phyloP scores from a whole-genome alignment of 1,140 invertebrate genomes.

The Drosophila albomicans region DNA sequence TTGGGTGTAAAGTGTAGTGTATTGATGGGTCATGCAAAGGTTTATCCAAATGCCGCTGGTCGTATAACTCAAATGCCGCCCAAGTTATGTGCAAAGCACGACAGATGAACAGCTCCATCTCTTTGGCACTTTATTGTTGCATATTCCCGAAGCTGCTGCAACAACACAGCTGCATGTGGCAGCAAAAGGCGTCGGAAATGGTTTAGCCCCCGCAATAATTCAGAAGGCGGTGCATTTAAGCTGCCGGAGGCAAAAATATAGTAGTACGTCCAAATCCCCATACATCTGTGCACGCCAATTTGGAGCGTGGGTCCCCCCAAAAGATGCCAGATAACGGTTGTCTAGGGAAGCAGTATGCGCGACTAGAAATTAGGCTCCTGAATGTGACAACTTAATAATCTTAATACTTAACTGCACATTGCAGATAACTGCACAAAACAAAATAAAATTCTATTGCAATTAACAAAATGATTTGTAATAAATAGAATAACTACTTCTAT shows the following conservation, averaged over 20 bases:
- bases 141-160: slow-evolving; percentile 56
- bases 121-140: slow-evolving; percentile 34
- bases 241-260: slow-evolving; percentile 8
- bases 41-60: neutral
- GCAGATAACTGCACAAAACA: no score
- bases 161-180: slow-evolving; percentile 65
- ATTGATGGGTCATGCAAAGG: neutral
- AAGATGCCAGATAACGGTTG: neutral
- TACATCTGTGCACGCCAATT: slow-evolving; percentile 3
- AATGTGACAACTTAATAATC: neutral
- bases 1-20: neutral
- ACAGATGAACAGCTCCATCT: slow-evolving; percentile 28
- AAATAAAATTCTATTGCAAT: no score
- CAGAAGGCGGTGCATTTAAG: slow-evolving; percentile 18
- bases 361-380: neutral
- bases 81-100: slow-evolving; percentile 17
- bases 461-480: no score
- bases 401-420: no score
- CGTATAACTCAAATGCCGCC: slow-evolving; percentile 15
- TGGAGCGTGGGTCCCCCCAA: slow-evolving; percentile 2
- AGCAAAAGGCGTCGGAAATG: slow-evolving; percentile 66
- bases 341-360: neutral
- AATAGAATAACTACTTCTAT: no score
- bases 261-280: slow-evolving; percentile 3
- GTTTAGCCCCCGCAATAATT: slow-evolving; percentile 67